Percentiles rank a stretch among this genome's conserved stretches.
phyloP scores from a whole-genome alignment of 2,888 invertebrate genomes.

The Parelbella ahira region DNA sequence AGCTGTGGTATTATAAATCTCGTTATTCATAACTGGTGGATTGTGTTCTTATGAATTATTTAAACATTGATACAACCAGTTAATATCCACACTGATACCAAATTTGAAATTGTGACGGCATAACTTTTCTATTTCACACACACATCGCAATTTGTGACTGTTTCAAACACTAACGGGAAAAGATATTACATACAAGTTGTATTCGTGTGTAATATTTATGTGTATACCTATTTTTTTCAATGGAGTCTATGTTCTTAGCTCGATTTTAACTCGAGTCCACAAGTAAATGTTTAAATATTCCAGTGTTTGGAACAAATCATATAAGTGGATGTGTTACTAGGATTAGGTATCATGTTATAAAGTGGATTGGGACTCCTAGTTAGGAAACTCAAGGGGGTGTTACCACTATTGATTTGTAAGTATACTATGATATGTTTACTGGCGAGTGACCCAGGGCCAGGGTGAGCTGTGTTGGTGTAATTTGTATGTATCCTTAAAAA shows the following conservation, averaged over 20 bases:
- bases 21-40: too few relatives aligned
- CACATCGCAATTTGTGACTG: slow-evolving; percentile 4
- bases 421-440: slow-evolving; percentile 51
- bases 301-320: slow-evolving; percentile 13
- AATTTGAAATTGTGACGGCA: too few relatives aligned
- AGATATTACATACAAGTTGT: too few relatives aligned
- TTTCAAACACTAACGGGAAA: slow-evolving; percentile 20
- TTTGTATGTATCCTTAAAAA: slow-evolving; percentile 72
- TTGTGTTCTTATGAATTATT: too few relatives aligned
- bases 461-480: slow-evolving; percentile 66
- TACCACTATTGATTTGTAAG: slow-evolving; percentile 68
- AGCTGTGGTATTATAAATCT: too few relatives aligned
- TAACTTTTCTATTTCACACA: background rate
- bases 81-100: too few relatives aligned
- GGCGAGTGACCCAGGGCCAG: slow-evolving; percentile 55
- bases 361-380: slow-evolving; percentile 39
- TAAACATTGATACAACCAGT: too few relatives aligned
- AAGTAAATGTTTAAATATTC: too few relatives aligned
- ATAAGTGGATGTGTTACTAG: slow-evolving; percentile 2
- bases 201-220: too few relatives aligned
- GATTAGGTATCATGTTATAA: slow-evolving; percentile 25
- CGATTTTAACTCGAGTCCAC: too few relatives aligned
- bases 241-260: too few relatives aligned
- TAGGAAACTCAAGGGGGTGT: slow-evolving; percentile 59
- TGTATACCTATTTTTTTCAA: too few relatives aligned